Conservation (phyloP, 1,140 invertebrate genomes). For the Ceratosolen solmsi region DNA sequence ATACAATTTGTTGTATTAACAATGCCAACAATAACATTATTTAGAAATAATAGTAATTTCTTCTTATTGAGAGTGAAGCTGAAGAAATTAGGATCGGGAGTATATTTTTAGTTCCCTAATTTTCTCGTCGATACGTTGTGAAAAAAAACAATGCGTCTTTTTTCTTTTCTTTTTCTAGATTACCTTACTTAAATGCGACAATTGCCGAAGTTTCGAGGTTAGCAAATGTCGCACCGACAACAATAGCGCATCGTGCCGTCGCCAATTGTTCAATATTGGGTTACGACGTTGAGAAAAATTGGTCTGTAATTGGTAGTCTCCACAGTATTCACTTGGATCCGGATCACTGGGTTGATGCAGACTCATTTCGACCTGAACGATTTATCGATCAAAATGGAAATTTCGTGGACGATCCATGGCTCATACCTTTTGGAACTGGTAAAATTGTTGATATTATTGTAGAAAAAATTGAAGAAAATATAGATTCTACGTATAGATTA, state of each 20-base stretch:
- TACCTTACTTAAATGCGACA: conserved; percentile 73
- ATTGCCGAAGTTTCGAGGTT: conserved; percentile 71
- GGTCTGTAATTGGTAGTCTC: conserved; percentile 66
- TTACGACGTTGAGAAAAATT: conserved; percentile 72
- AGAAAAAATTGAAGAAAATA: background rate
- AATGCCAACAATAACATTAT: no score
- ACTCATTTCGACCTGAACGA: conserved; percentile 76
- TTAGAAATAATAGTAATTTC: background rate
- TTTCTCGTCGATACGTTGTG: background rate
- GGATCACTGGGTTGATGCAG: conserved; percentile 75
- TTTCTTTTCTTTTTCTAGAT: conserved; percentile 54
- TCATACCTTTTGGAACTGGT: conserved; percentile 75
- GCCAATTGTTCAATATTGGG: conserved; percentile 67
- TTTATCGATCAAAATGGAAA: conserved; percentile 74
- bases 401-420: conserved; percentile 70
- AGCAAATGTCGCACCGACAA: conserved; percentile 71
- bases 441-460: background rate
- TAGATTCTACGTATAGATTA: no score
- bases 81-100: background rate
- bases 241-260: conserved; percentile 67
- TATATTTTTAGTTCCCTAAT: background rate
- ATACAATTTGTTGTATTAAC: no score
- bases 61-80: background rate
- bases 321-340: conserved; percentile 70
- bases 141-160: conserved; percentile 24